Percentiles rank a stretch among this genome's conserved stretches.
These are phyloP conservation scores for Spongilla lacustris DNA, from an alignment of 37 sponge, comb jelly and placozoan genomes.

Conservation along the genomic window DNA sequence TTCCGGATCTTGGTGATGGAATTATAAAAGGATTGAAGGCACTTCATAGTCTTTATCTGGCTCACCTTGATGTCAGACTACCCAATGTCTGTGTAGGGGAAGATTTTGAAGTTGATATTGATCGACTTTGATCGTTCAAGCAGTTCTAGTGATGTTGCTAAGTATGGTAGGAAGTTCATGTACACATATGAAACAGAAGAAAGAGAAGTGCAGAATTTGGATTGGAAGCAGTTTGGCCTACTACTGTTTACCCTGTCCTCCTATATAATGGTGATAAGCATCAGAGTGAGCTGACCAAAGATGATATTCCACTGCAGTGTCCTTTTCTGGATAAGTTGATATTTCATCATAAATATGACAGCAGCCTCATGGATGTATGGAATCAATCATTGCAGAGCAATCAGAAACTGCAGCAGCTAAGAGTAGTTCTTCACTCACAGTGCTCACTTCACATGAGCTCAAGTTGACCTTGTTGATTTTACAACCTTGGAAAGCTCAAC, in stretches of 20 bases:
- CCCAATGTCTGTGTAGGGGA: neutral
- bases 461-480: no score
- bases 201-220: neutral
- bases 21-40: no score
- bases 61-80: constrained; percentile 1
- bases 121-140: neutral
- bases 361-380: no score
- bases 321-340: no score
- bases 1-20: no score
- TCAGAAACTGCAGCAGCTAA: no score
- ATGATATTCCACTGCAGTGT: no score
- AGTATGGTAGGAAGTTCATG: neutral
- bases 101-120: neutral
- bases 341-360: no score
- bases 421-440: no score
- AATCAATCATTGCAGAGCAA: no score
- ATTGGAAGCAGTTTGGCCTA: neutral
- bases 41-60: neutral
- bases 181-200: neutral
- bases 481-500: no score
- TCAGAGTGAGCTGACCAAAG: neutral
- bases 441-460: no score
- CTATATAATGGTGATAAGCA: neutral
- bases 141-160: neutral
- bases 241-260: neutral